Evolutionary conservation across 1,140 invertebrate genomes (phyloP), one percentile per base, ranked within the genome.

Genomic region (Trichomalopsis sarcophagae): DNA sequence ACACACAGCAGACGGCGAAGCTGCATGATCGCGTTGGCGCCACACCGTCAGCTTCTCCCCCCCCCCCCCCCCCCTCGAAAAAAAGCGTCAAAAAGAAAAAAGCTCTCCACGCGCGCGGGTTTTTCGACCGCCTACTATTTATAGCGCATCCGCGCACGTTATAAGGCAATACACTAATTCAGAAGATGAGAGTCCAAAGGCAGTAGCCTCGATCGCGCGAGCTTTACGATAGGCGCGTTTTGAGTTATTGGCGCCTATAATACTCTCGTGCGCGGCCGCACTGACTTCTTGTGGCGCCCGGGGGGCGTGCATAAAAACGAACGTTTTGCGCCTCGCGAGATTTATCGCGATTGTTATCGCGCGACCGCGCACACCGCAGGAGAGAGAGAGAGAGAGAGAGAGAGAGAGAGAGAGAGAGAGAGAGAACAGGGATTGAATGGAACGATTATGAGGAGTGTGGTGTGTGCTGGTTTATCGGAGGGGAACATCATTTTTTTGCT

Each of bases 321-420:
- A 50, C 68, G 23, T 71, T 82, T 81, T 47, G 33, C 79, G 30
- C 55, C 47, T 40, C 66, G n/a, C 13, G 68, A 76, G 81, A 82
- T 82, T 82, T 36, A 82, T 76, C 81, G 81, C 73, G 50, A 75
- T 75, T 55, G 71, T 75, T 82, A 76, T 82, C 81, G 66, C 71
- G 30, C 73, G 2, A n/a, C 74, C 23, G 11, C 36, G 30, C 21
- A 11, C 21, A 40, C 68, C 6, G 55, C 14, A 62, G 55, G 68
- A 69, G 23, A 69, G 50, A 62, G 55, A 5, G 55, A 62, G 55
- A 62, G 55, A 62, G 68, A 69, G n/a, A 62, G 55, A 62, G 55
- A 62, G 68, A 69, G n/a, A 62, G 55, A 62, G 68, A 69, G 23
- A 69, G 68, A 69, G 23, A 69, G 50, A 62, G 55, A 5, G 55